Conservation (phyloP, 2,113 vertebrate species). For the Sturnus vulgaris region DNA sequence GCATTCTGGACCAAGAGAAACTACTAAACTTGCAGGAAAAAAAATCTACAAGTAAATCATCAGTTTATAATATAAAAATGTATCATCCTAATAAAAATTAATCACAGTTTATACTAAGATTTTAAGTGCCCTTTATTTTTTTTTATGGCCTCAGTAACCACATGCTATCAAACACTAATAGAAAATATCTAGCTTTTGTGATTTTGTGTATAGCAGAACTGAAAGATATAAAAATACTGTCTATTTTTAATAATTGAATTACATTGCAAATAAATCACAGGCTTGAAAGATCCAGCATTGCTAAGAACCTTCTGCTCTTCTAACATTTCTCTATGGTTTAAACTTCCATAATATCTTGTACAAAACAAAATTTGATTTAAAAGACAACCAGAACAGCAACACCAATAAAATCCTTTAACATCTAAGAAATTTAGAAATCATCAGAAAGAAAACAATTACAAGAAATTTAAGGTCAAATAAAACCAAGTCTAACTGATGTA, state of each 20-base stretch:
- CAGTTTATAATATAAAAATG: slow-evolving; percentile 75
- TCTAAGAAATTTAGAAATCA: background rate
- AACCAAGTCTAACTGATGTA: background rate
- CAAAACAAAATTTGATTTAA: background rate
- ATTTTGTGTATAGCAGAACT: slow-evolving; percentile 53
- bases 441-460: background rate
- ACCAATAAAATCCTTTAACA: background rate
- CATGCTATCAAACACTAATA: slow-evolving; percentile 61
- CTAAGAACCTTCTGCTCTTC: background rate
- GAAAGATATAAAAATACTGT: slow-evolving; percentile 64
- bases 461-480: slow-evolving; percentile 3
- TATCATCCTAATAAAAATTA: slow-evolving; percentile 75
- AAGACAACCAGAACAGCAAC: background rate
- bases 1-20: slow-evolving; percentile 77
- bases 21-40: slow-evolving; percentile 81
- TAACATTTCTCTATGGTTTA: background rate
- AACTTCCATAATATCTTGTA: background rate
- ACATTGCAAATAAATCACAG: slow-evolving; percentile 61
- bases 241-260: slow-evolving; percentile 73
- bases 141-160: slow-evolving; percentile 51
- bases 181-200: slow-evolving; percentile 62
- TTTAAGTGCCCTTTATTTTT: slow-evolving; percentile 29
- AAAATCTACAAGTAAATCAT: slow-evolving; percentile 78
- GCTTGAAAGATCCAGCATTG: background rate
- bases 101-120: slow-evolving; percentile 64